Percentiles rank a stretch among this genome's conserved stretches.
Conservation (phyloP, 1,140 invertebrate species). For the Drosophila chauvacae region DNA sequence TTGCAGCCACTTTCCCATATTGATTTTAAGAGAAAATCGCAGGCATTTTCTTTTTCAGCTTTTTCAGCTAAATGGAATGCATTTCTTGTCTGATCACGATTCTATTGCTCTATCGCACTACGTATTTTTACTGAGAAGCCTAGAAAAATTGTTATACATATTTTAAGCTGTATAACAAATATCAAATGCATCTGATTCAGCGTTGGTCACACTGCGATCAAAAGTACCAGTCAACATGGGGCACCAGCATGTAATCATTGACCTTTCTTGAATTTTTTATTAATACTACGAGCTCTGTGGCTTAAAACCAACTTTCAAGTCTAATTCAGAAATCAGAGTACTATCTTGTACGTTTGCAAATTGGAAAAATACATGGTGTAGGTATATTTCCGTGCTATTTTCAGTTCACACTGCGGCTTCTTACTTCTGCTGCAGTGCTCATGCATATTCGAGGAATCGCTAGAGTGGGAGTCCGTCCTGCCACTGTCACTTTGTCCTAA, state of each 20-base stretch:
- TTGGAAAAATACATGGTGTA: background rate
- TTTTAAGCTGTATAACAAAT: background rate
- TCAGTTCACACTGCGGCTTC: background rate
- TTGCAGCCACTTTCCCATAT: conserved; percentile 22
- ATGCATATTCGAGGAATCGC: conserved; percentile 25
- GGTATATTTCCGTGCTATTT: background rate
- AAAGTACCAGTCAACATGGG: no score
- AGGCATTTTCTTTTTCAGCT: background rate
- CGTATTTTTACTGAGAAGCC: background rate
- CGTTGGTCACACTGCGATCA: background rate
- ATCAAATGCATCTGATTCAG: background rate
- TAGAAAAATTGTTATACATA: no score
- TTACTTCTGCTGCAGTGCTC: conserved; percentile 6
- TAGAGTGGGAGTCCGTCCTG: background rate
- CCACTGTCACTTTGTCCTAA: conserved; percentile 52
- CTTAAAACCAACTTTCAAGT: background rate
- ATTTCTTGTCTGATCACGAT: background rate
- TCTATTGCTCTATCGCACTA: background rate
- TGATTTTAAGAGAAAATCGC: conserved; percentile 9
- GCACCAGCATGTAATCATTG: no score
- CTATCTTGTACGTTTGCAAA: background rate
- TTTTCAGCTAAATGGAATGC: no score
- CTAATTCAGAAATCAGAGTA: background rate
- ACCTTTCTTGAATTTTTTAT: no score
- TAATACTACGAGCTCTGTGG: no score